Base-by-base conservation (phyloP, 2,113 vertebrate genomes). In the Heloderma charlesbogerti region DNA sequence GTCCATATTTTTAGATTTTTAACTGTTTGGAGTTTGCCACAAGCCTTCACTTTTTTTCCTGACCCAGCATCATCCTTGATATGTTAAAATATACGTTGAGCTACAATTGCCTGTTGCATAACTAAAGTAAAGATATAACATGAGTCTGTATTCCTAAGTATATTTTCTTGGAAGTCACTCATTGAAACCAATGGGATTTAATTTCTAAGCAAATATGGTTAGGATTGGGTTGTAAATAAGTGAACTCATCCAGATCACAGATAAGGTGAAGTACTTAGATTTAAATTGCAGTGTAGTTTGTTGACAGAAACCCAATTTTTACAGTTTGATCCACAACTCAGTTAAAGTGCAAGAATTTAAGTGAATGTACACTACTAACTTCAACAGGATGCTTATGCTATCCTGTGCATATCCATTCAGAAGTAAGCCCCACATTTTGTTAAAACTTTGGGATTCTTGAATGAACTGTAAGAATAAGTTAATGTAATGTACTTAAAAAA, bases 101-200 rank as follows among this genome's bases (percentile, higher is more conserved):
- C 29, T 72, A 91, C 87, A 51, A 22, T 90, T 95, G 91, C 94
- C 90, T 95, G 92, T 94, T 95, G 94, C 91, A 79, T 45, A 0
- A 87, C 29, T 45, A 92, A 6, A 86, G 84, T 82, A 77, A 85
- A 27, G 94, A 74, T 88, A 93, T 93, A 90, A 37, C 74, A 67
- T 87, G 37, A 54, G 3, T 71, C 10, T 80, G 31, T 40, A 57
- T 80, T 57, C 45, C n/a, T 25, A 60, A 57, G 34, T 34, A 40
- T 43, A 69, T 80, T 57, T 57, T 25, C 6, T 15, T 86, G n/a
- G 74, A 75, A 20, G 8, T 34, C 0, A 1, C 2, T 40, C 7
- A 60, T 77, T 27, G 63, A 88, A 79, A 8, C 22, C 57, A 90
- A 48, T 45, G 22, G 51, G 34, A 82, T 12, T 29, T 83, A 27